Base-by-base conservation (phyloP, 2,888 invertebrate genomes). In the Gibbula magus region DNA sequence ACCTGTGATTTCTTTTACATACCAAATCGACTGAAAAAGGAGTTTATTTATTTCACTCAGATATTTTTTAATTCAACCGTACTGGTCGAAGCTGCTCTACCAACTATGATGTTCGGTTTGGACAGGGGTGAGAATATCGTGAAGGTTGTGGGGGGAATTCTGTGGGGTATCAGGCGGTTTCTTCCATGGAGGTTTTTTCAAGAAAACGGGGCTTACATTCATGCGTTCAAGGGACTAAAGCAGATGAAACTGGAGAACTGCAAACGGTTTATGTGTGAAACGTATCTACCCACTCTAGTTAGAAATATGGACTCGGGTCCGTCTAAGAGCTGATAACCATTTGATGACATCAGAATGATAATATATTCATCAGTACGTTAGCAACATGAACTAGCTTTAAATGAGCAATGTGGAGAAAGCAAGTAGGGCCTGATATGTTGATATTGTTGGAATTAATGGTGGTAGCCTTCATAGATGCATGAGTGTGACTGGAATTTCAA, bases 1-100 rank as follows among this genome's bases (percentile, higher is more conserved):
- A 53, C 25, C 1, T 51, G 52, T 13, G 75, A 75, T 22, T 75
- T 75, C 51, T 75, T 75, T 53, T 75, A 75, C 75, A 25, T 75
- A 13, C 75, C 75, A 25, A 25, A 45, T 29, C 52, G 52, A 13
- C 52, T 75, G 4, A 51, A 29, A 32, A 2, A 75, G 4, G 52
- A 52, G 22, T 75, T 75, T 29, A 51, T 75, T 13, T 51, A 52
- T 53, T 22, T 53, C 16, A 53, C 75, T 20, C 13, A 29, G 13
- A 7, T 51, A 51, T 75, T 75, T 52, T 52, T 75, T 8, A 29
- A 75, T 20, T 53, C 51, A 10, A 29, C 51, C 51, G 4, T 75
- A 18, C n/a, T 75, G 10, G 75, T 75, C 20, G 75, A 75, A 29
- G 75, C 25, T 16, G 51, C 75, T 18, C 10, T 75, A 3, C 52